Evolutionary conservation across 2,113 vertebrate genomes (phyloP).

Genomic region (Asarcornis scutulata): DNA sequence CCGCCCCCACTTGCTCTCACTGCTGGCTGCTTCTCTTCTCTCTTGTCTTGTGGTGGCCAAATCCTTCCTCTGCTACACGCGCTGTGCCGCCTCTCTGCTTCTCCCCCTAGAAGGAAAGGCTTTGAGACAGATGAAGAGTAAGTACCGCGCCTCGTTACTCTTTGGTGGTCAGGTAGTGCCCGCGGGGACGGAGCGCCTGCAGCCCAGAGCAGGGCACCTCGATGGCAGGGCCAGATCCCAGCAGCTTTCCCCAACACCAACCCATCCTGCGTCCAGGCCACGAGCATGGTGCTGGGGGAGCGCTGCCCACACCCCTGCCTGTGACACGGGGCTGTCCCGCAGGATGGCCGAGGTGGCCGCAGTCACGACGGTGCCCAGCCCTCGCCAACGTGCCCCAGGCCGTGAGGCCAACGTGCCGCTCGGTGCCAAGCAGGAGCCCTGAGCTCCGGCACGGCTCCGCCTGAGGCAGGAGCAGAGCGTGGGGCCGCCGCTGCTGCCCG

Average conservation of each 20-base stretch:
- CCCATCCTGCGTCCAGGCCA: background rate
- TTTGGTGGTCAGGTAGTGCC: background rate
- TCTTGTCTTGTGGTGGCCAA: constrained; percentile 59
- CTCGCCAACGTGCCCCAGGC: background rate
- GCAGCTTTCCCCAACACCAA: background rate
- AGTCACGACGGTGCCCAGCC: background rate
- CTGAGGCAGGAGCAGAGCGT: background rate
- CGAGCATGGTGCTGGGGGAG: background rate
- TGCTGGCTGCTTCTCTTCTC: constrained; percentile 61
- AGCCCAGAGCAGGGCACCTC: background rate
- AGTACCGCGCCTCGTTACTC: constrained; percentile 73
- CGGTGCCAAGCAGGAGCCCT: background rate
- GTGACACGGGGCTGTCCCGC: too few species aligned
- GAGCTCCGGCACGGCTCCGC: rapidly evolving
- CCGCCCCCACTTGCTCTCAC: constrained; percentile 44
- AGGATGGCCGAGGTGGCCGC: too few species aligned
- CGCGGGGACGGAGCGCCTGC: too few species aligned
- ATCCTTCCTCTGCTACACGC: constrained; percentile 60
- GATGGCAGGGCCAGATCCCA: background rate
- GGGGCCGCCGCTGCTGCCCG: background rate
- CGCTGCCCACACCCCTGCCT: background rate
- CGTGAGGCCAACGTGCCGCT: background rate
- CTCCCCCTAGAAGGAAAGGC: constrained; percentile 77
- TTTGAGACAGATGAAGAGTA: constrained; percentile 88
- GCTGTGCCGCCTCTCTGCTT: constrained; percentile 66